A percentile compares a stretch with the other conserved stretches of the same genome.
These are phyloP conservation scores for Troides aeacus DNA, from an alignment of 2,888 invertebrate species.

Conservation along the genomic window DNA sequence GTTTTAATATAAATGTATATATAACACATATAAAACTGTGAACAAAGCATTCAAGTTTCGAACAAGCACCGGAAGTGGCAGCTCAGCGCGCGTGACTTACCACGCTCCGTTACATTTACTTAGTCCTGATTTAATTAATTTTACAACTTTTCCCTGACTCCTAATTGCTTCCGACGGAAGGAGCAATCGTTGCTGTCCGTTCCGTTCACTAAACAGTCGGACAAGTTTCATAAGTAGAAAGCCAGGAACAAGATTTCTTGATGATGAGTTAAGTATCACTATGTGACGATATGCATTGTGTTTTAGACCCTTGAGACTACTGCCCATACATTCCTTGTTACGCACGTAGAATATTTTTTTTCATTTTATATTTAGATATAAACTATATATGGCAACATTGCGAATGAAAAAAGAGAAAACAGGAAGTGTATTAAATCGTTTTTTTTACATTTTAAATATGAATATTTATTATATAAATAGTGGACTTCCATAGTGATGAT, in stretches of 20 bases:
- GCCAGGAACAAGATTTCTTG: not conserved
- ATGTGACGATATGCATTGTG: not conserved
- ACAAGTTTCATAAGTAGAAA: conserved; percentile 2
- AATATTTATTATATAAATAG: no score
- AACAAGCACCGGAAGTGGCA: conserved; percentile 38
- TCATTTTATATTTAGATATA: no score
- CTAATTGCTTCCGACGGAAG: conserved; percentile 69
- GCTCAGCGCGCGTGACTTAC: conserved; percentile 49
- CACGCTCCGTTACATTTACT: conserved; percentile 60
- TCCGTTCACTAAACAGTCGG: conserved; percentile 27
- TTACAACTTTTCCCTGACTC: conserved; percentile 55
- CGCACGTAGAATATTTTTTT: no score
- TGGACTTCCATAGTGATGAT: no score
- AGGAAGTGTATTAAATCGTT: no score
- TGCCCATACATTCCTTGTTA: no score
- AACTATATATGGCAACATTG: no score
- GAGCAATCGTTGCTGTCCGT: conserved; percentile 35
- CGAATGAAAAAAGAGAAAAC: no score
- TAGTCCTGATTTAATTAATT: conserved; percentile 68
- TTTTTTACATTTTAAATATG: no score
- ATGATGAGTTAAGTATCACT: not conserved
- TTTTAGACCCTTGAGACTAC: no score
- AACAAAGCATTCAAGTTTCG: conserved; percentile 6
- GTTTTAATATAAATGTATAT: no score
- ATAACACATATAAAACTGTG: no score